These are phyloP conservation scores for Parnassius orleans DNA, from an alignment of 2,888 invertebrate species.

Conservation along the genomic window DNA sequence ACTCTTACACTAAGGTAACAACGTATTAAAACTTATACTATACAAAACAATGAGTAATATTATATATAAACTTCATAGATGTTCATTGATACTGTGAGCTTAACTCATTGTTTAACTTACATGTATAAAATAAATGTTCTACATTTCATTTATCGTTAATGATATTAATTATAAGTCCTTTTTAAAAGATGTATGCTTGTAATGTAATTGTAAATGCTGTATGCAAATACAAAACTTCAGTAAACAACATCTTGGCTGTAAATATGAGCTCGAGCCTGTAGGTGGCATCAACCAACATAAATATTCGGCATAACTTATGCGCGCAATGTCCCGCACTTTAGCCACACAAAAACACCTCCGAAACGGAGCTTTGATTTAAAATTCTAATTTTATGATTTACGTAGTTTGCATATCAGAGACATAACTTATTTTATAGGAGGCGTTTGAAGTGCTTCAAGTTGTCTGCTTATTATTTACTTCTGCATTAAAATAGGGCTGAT, in stretches of 20 bases:
- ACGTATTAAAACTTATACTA: too few relatives aligned
- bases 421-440: slow-evolving; percentile 40
- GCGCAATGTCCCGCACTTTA: slow-evolving; percentile 50
- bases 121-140: too few relatives aligned
- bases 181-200: background rate
- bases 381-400: slow-evolving; percentile 75
- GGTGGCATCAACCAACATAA: slow-evolving; percentile 64
- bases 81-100: too few relatives aligned
- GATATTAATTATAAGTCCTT: too few relatives aligned
- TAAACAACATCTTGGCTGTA: slow-evolving; percentile 52
- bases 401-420: slow-evolving; percentile 66
- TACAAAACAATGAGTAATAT: too few relatives aligned
- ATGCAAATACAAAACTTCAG: slow-evolving; percentile 39
- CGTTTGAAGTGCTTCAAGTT: slow-evolving; percentile 25
- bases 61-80: too few relatives aligned
- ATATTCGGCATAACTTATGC: slow-evolving; percentile 68
- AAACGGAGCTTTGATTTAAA: slow-evolving; percentile 73
- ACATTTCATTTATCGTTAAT: too few relatives aligned
- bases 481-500: slow-evolving; percentile 5
- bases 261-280: slow-evolving; percentile 59
- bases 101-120: too few relatives aligned
- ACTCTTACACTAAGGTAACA: too few relatives aligned
- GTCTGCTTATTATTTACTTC: slow-evolving; percentile 16
- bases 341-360: slow-evolving; percentile 67
- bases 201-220: slow-evolving; percentile 27